Conservation (phyloP, 2,797 vertebrate species). For the Acipenser oxyrinchus region DNA sequence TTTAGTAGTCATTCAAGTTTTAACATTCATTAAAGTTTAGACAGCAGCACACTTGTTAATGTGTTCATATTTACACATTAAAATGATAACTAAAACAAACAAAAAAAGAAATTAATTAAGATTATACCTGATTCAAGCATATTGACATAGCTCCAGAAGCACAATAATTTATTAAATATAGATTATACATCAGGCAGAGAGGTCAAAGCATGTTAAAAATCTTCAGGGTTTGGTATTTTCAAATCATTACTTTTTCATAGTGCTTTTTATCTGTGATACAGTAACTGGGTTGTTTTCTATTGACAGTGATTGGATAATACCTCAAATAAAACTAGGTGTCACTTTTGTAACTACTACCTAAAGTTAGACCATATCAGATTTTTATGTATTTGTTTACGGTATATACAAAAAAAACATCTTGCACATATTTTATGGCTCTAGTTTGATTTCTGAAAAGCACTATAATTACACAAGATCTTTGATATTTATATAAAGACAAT, state of each 20-base stretch:
- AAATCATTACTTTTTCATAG: neutral
- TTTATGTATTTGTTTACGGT: neutral
- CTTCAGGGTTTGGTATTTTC: slow-evolving; percentile 1
- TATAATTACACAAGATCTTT: neutral
- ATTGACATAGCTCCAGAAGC: neutral
- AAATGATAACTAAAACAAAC: slow-evolving; percentile 45
- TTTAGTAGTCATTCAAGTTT: slow-evolving; percentile 76
- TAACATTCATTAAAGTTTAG: slow-evolving; percentile 74
- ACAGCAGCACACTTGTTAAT: slow-evolving; percentile 60
- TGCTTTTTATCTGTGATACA: too few species aligned
- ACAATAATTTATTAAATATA: slow-evolving; percentile 7
- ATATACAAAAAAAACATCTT: too few species aligned
- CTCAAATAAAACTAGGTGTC: too few species aligned
- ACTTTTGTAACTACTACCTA: too few species aligned
- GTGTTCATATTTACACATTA: slow-evolving; percentile 67
- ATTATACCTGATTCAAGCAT: slow-evolving; percentile 2
- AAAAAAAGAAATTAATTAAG: slow-evolving; percentile 10
- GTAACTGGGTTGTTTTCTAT: too few species aligned
- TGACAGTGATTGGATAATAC: too few species aligned
- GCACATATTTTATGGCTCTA: neutral
- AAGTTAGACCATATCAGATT: neutral
- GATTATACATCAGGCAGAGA: neutral
- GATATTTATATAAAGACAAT: slow-evolving; percentile 7
- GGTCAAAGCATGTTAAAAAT: slow-evolving; percentile 6
- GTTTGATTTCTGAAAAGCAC: slow-evolving; percentile 5